These are phyloP conservation scores for Musca domestica DNA, from an alignment of 1,140 invertebrate genomes.

Conservation along the genomic window DNA sequence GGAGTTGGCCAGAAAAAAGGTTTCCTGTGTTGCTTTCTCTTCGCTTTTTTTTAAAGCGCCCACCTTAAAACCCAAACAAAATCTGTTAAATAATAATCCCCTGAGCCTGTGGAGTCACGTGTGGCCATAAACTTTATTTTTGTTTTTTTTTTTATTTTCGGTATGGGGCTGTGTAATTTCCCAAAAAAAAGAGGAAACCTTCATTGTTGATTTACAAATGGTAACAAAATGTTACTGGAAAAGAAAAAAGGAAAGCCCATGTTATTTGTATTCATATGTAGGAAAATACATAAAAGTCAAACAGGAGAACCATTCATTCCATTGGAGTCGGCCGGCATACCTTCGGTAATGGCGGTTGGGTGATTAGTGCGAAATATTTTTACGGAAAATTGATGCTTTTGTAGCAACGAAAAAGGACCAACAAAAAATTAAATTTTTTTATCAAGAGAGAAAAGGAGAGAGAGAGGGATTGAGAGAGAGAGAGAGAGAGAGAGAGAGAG, in stretches of 20 bases:
- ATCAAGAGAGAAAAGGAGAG: neutral
- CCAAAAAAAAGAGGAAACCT: neutral
- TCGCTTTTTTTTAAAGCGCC: neutral
- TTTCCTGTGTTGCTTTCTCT: neutral
- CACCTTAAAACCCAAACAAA: neutral
- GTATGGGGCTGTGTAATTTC: neutral
- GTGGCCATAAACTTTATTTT: slow-evolving; percentile 11
- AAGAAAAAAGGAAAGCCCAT: too few relatives aligned
- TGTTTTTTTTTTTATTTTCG: neutral
- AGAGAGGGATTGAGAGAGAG: too few relatives aligned
- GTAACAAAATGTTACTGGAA: neutral
- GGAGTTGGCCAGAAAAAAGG: too few relatives aligned
- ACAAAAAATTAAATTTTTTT: neutral
- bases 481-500: neutral
- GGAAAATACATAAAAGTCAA: neutral
- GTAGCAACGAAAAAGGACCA: neutral
- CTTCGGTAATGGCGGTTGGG: neutral
- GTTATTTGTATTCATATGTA: slow-evolving; percentile 18
- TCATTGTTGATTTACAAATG: neutral
- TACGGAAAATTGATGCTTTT: too few relatives aligned
- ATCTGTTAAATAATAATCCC: slow-evolving; percentile 18
- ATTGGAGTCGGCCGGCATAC: neutral
- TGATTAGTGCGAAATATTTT: neutral
- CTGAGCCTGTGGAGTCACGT: slow-evolving; percentile 14
- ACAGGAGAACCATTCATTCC: neutral